Percentiles rank a stretch among this genome's conserved stretches.
Evolutionary conservation across 2,113 vertebrate species (phyloP).

Genomic region (Vicugna pacos): DNA sequence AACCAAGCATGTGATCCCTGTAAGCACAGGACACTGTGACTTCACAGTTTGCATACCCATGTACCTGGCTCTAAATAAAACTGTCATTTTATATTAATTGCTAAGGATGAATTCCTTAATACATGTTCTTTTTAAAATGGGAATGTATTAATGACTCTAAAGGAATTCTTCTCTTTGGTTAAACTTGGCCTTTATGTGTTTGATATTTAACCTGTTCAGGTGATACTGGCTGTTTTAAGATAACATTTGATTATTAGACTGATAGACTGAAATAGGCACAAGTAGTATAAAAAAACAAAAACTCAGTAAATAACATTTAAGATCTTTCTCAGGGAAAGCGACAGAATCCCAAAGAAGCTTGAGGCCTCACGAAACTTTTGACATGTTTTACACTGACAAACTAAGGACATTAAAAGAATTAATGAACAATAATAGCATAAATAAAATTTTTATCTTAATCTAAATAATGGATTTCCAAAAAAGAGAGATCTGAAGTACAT

Average conservation of each 20-base stretch:
- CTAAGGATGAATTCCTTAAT: background rate
- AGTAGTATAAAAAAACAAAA: background rate
- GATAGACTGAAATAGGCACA: background rate
- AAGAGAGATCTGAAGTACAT: background rate
- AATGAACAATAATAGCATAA: background rate
- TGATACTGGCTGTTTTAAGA: background rate
- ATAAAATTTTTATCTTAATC: background rate
- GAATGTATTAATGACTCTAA: background rate
- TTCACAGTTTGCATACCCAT: accelerated
- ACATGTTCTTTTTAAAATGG: background rate
- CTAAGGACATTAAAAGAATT: background rate
- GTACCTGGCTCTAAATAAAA: background rate
- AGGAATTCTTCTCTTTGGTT: background rate
- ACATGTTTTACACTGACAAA: background rate
- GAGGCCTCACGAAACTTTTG: background rate
- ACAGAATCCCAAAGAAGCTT: background rate
- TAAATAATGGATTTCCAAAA: background rate
- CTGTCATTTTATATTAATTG: background rate
- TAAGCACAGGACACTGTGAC: accelerated
- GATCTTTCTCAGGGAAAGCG: background rate
- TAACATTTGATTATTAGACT: background rate
- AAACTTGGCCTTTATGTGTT: background rate
- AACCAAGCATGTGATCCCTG: accelerated
- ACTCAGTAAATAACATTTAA: background rate
- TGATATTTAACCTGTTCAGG: background rate